Conservation (phyloP, 2,888 invertebrate species). For the Chrysina gloriosa region DNA sequence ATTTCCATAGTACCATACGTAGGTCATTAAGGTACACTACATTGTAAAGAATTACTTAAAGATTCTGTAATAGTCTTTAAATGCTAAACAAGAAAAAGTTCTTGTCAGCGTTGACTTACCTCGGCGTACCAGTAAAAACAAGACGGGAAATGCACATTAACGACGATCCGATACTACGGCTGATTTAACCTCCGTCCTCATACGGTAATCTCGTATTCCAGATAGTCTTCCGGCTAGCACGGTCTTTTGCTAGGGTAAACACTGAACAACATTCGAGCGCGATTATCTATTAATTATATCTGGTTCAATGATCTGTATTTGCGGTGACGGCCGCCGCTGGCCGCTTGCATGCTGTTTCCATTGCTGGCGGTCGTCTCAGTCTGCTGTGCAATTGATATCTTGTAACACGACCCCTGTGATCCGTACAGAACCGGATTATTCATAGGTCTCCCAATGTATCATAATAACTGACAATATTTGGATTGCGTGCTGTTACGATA, state of each 20-base stretch:
- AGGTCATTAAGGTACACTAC: no score
- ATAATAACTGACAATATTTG: no score
- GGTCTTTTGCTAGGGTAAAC: slow-evolving; percentile 39
- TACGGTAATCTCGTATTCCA: slow-evolving; percentile 26
- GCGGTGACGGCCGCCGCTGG: slow-evolving; percentile 13
- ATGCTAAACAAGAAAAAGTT: no score
- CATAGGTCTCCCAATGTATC: no score
- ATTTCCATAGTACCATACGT: no score
- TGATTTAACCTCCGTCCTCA: not conserved
- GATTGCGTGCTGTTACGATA: no score
- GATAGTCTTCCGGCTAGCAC: slow-evolving; percentile 33
- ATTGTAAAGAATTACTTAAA: no score
- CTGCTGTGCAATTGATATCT: slow-evolving; percentile 28
- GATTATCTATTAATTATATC: slow-evolving; percentile 41
- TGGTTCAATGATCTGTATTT: slow-evolving; percentile 42
- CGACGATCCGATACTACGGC: not conserved
- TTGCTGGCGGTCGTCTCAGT: slow-evolving; percentile 21
- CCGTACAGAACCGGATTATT: not conserved
- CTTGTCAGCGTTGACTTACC: no score
- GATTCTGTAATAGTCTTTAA: no score
- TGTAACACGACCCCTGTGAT: slow-evolving; percentile 16
- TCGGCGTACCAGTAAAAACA: no score
- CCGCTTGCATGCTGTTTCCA: slow-evolving; percentile 24
- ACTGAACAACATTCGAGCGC: slow-evolving; percentile 36
- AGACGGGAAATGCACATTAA: slow-evolving; percentile 3